Evolutionary conservation across 2,797 vertebrate species (phyloP).

Genomic region (Sternarchorhynchus goeldii): DNA sequence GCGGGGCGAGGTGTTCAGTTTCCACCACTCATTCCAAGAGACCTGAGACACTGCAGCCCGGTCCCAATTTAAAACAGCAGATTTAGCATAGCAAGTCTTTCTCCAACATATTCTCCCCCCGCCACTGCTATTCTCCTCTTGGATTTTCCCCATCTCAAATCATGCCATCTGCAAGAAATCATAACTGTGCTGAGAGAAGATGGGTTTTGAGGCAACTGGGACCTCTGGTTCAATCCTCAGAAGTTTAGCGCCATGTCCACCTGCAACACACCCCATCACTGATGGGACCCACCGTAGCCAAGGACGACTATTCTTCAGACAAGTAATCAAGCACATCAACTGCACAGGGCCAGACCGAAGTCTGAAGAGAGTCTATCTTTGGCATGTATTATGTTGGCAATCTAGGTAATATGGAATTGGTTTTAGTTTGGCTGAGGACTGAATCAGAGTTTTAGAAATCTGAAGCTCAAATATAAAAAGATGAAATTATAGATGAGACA

Average conservation of each 20-base stretch:
- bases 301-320: background rate
- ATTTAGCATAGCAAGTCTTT: conserved; percentile 51
- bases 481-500: no score
- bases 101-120: conserved; percentile 26
- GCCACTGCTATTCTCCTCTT: conserved; percentile 33
- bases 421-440: background rate
- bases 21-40: conserved; percentile 52
- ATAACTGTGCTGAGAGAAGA: conserved; percentile 39
- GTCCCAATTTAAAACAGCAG: conserved; percentile 51
- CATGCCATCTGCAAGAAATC: conserved; percentile 57
- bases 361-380: background rate
- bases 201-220: conserved; percentile 36
- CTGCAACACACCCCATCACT: conserved; percentile 27
- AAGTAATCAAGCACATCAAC: background rate
- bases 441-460: background rate
- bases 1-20: conserved; percentile 51
- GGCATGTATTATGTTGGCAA: background rate
- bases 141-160: conserved; percentile 36
- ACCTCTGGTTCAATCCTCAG: conserved; percentile 20
- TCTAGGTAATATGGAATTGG: background rate
- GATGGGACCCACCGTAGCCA: background rate
- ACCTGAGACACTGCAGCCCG: conserved; percentile 50
- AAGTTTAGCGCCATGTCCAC: conserved; percentile 13
- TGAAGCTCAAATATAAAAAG: background rate
- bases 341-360: background rate